phyloP scores from a whole-genome alignment of 2,797 vertebrate genomes.

The Serranus cabrilla region DNA sequence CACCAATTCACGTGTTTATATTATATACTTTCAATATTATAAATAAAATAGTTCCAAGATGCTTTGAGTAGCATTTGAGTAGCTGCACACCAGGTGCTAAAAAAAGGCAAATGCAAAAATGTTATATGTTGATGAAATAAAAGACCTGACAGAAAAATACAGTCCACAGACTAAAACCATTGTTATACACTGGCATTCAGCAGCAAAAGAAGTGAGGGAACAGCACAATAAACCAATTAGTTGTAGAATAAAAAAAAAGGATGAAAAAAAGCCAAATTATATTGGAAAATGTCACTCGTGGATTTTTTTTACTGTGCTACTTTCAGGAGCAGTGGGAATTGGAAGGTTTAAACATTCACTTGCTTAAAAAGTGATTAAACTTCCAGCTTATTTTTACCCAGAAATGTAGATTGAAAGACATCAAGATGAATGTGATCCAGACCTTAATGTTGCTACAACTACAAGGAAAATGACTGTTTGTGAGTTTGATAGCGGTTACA shows the following conservation, averaged over 20 bases:
- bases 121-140: conserved; percentile 60
- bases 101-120: conserved; percentile 74
- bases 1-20: conserved; percentile 77
- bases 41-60: conserved; percentile 80
- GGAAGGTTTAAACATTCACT: background rate
- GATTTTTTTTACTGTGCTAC: background rate
- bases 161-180: conserved; percentile 63
- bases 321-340: conserved; percentile 19
- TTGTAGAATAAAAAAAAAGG: conserved; percentile 45
- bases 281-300: conserved; percentile 24
- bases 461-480: background rate
- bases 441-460: background rate
- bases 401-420: conserved; percentile 18
- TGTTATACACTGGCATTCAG: conserved; percentile 74
- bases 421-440: background rate
- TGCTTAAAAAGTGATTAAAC: background rate
- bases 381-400: background rate
- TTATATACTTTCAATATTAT: conserved; percentile 84
- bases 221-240: conserved; percentile 41
- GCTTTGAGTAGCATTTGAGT: conserved; percentile 70
- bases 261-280: conserved; percentile 20
- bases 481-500: background rate
- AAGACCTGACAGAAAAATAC: conserved; percentile 72
- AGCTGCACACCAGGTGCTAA: conserved; percentile 88
- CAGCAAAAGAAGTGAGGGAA: conserved; percentile 49